These are phyloP conservation scores for Drosophila limbata DNA, from an alignment of 2,888 invertebrate species.

Conservation along the genomic window DNA sequence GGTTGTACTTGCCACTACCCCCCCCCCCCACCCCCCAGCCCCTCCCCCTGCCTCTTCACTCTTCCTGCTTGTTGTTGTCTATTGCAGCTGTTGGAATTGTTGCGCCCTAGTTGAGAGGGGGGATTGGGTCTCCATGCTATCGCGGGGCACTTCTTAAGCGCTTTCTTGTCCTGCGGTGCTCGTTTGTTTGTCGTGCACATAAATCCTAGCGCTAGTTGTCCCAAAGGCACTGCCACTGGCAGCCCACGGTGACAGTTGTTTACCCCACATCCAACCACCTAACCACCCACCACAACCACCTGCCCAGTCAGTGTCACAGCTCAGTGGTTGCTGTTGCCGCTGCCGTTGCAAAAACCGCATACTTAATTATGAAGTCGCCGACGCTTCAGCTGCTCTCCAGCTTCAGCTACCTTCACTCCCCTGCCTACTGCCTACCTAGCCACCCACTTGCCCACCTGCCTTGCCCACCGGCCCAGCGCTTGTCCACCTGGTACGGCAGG, in stretches of 20 bases:
- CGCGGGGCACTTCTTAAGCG: constrained; percentile 73
- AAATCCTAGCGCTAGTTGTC: constrained; percentile 82
- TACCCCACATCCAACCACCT: constrained; percentile 10
- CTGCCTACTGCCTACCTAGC: not conserved
- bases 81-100: constrained; percentile 75
- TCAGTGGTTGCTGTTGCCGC: constrained; percentile 45
- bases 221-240: constrained; percentile 82
- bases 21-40: too few species aligned
- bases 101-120: constrained; percentile 45
- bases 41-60: not conserved
- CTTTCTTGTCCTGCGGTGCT: constrained; percentile 84
- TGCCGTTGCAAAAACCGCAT: constrained; percentile 67
- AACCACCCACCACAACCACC: constrained; percentile 19
- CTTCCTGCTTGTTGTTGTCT: constrained; percentile 53
- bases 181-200: constrained; percentile 83
- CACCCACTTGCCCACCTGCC: not conserved
- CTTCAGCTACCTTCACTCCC: not conserved
- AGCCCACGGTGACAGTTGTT: constrained; percentile 75
- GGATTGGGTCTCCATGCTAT: not conserved
- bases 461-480: too few species aligned
- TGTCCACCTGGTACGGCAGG: constrained; percentile 48
- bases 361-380: constrained; percentile 78
- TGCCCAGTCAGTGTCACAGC: constrained; percentile 56
- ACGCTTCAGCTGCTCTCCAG: constrained; percentile 20
- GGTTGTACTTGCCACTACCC: constrained; percentile 10